Percentiles rank a stretch among this genome's conserved stretches.
These are phyloP conservation scores for Haliclystus octoradiatus DNA, from an alignment of 30 jellyfish, hydroid and myxozoan species.

Conservation along the genomic window DNA sequence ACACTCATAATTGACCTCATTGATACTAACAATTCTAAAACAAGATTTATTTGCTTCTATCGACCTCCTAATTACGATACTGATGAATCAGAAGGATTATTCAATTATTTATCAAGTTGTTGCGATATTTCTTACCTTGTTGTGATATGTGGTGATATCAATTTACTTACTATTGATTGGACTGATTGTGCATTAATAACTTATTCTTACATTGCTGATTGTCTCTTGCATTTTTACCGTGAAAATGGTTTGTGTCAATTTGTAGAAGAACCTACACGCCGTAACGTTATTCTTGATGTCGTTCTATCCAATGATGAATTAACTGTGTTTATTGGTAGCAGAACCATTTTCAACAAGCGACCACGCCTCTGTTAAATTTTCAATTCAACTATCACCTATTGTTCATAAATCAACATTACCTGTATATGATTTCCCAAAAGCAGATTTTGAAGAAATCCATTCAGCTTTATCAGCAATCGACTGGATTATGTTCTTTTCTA, in stretches of 20 bases:
- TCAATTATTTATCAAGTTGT: neutral
- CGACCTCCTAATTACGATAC: neutral
- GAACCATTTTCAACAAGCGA: neutral
- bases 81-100: neutral
- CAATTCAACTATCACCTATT: neutral
- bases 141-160: neutral
- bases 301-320: neutral
- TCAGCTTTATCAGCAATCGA: neutral
- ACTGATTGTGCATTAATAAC: neutral
- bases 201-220: neutral
- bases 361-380: neutral
- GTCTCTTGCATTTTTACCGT: neutral
- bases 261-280: neutral
- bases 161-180: neutral
- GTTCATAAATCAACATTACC: neutral
- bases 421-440: neutral
- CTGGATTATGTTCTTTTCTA: neutral
- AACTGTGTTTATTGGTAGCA: neutral
- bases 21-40: neutral
- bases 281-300: neutral
- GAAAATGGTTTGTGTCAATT: neutral
- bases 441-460: neutral
- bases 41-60: neutral
- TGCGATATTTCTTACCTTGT: neutral
- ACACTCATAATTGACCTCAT: neutral